These are phyloP conservation scores for cat (Felis catus) DNA, from an alignment of 2,113 vertebrate genomes.

Conservation along the genomic window F.catus_Fca126_mat1.0 CM031418.1:95796001-95796500, in stretches of 20 bases:
- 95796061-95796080: slow-evolving; percentile 4
- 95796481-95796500: not conserved
- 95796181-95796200: not conserved
- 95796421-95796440: not conserved
- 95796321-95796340: not conserved
- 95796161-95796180: not conserved
- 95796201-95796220: not conserved
- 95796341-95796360: not conserved
- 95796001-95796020: not conserved
- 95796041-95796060: not conserved
- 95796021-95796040: not conserved
- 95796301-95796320: not conserved
- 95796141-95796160: not conserved
- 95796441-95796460: not conserved
- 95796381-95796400: not conserved
- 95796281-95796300: not conserved
- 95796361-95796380: not conserved
- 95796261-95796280: not conserved
- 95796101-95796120: not conserved
- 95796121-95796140: not conserved
- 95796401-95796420: not conserved
- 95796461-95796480: not conserved
- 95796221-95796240: not conserved
- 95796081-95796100: not conserved
- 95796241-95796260: not conserved